Evolutionary conservation across 2,113 vertebrate species (phyloP).

Genomic region (Origma solitaria): DNA sequence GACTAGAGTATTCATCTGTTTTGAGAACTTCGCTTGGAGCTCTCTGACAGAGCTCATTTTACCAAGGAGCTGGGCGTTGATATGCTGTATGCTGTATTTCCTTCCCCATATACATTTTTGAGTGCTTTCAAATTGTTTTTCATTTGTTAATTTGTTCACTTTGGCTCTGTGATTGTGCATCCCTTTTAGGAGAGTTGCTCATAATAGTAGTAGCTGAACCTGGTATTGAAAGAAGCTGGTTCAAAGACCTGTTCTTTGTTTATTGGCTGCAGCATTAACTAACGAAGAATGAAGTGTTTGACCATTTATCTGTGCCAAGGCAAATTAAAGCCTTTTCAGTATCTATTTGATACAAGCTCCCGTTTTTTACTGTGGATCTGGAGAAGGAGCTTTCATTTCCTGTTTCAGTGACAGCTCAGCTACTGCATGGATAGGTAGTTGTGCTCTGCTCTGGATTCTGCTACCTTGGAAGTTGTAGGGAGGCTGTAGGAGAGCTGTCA

Average conservation of each 20-base stretch:
- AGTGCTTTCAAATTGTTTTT: background rate
- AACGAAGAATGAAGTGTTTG: background rate
- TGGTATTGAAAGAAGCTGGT: background rate
- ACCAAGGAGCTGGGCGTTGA: background rate
- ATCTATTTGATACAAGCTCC: background rate
- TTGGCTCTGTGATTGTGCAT: background rate
- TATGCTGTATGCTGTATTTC: background rate
- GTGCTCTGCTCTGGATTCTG: background rate
- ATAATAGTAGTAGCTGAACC: background rate
- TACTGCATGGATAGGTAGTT: accelerated
- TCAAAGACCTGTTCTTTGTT: background rate
- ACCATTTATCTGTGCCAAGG: background rate
- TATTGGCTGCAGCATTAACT: background rate
- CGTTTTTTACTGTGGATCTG: background rate
- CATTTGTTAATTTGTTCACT: background rate
- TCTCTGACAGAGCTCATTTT: background rate
- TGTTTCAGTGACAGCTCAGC: background rate
- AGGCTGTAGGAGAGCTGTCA: accelerated
- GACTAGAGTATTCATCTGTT: constrained; percentile 3
- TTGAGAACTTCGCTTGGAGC: background rate
- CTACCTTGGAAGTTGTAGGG: background rate
- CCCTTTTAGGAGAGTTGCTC: background rate
- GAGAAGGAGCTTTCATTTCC: background rate
- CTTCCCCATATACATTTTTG: background rate
- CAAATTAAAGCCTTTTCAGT: background rate